Base-by-base conservation (phyloP, 2,113 vertebrate species). In the Pollimyrus isidori region DNA sequence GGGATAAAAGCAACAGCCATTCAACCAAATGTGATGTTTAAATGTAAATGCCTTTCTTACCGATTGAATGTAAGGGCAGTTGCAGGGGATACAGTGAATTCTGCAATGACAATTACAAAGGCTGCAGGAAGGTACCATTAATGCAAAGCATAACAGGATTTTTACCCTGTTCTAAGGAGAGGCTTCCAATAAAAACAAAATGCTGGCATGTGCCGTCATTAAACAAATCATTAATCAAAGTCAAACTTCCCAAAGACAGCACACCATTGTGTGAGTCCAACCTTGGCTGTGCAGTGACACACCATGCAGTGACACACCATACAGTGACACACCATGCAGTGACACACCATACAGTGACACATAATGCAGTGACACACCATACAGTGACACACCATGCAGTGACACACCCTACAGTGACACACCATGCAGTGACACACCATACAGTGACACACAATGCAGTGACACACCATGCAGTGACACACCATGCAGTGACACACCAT, bases 201-300 rank as follows among this genome's bases (percentile, higher is more conserved):
- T 84, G 80, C 80, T 45, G 3, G 10, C 80, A 48, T 83, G 23
- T 84, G 82, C 46, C n/a, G 45, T 23, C 82, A 84, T 84, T 48
- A 84, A 84, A 48, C 82, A 84, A 84, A 84, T 45, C 82, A 84
- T 84, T 84, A 84, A 84, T 84, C 82, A 84, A 84, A 84, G 45
- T 48, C 82, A 84, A 48, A 84, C 82, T n/a, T 3, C 82, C 21
- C 9, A n/a, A 84, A 84, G 42, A 84, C 82, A 84, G 23, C 2
- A 11, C 17, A 23, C 7, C 45, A 48, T 48, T 84, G 42, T 84
- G 62, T 11, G n/a, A 69, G 62, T 26, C 9, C 62, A 69, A 26
- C 26, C 4, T 30, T 69, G n/a, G 1, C 62, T 30, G 26, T 30
- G 45, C 82, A 84, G 39, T 42, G 82, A 84, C 82, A 84, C 82